Base-by-base conservation (phyloP, 2,113 vertebrate genomes). In the Peucedramus taeniatus region DNA sequence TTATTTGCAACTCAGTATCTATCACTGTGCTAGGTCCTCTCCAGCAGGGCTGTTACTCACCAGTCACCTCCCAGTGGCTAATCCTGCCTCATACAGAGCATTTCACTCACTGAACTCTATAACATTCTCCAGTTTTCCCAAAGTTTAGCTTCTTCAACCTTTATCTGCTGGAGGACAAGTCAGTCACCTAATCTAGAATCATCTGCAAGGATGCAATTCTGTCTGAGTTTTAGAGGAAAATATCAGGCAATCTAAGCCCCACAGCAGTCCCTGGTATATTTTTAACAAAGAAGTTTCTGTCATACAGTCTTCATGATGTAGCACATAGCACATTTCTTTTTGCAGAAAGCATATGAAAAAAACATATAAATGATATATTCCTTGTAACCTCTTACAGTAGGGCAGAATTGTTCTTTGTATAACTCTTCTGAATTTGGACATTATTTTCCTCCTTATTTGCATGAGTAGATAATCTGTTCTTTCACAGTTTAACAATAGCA, bases 401-500 rank as follows among this genome's bases (percentile, higher is more conserved):
- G 21, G n/a, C 22, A 89, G 65, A 77, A 66, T 51, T 18, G 2
- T 66, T 81, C 60, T 79, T 76, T 6, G 4, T 93, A 33, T 80
- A 91, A 94, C 27, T 91, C 70, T 68, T 74, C 72, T 53, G 51
- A 66, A 87, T 88, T 57, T 83, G 35, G 64, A 65, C 81, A 77
- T 90, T 28, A 91, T 74, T 94, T 91, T 93, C 37, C 33, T 83
- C 39, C 68, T 86, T 86, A 76, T 95, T 87, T 86, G 70, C 49
- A 76, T 84, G 47, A 93, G 56, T 50, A 89, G 61, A 89, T 87
- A 75, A 90, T 80, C 71, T 88, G 14, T 90, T 82, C 79, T 81
- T 85, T 94, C 93, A 93, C n/a, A 74, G 21, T 82, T 80, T 93
- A 94, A 93, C 66, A 80, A 81, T 27, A 92, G 70, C 59, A 94